Percentiles rank a stretch among this genome's conserved stretches.
These are phyloP conservation scores for Podarcis lilfordi DNA, from an alignment of 2,797 vertebrate species.

Conservation along the genomic window DNA sequence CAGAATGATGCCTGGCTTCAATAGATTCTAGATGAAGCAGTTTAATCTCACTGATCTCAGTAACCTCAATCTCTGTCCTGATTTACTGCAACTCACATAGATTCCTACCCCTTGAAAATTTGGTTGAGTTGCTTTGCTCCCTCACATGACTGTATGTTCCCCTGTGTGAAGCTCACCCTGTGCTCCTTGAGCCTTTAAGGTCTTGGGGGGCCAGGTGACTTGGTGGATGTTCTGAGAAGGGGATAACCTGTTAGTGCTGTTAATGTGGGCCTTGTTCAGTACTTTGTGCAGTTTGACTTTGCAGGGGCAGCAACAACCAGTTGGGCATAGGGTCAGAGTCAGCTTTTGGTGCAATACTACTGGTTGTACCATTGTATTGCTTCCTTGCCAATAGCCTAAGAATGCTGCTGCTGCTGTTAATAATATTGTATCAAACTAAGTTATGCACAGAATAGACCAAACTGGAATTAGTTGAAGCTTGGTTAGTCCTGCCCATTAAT, in stretches of 20 bases:
- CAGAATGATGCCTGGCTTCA: neutral
- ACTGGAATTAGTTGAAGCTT: no score
- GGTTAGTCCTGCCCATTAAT: no score
- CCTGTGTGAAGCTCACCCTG: neutral
- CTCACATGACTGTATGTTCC: no score
- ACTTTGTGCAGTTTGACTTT: neutral
- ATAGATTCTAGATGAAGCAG: neutral
- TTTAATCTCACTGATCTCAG: neutral
- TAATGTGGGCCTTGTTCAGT: neutral
- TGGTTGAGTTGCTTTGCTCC: no score
- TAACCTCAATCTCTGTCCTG: neutral
- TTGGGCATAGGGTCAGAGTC: no score
- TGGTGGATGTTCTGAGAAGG: neutral
- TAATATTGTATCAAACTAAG: no score
- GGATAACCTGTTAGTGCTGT: neutral
- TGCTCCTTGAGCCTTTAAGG: neutral
- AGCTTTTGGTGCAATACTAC: neutral
- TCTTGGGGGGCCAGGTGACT: neutral
- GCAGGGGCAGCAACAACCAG: neutral
- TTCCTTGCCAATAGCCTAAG: no score
- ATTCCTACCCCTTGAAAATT: neutral
- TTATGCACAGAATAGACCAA: no score
- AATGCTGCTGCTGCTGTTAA: no score
- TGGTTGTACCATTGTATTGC: neutral
- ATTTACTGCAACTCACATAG: neutral